Conservation (phyloP, 1,140 invertebrate genomes). For the Capitella teleta region DNA sequence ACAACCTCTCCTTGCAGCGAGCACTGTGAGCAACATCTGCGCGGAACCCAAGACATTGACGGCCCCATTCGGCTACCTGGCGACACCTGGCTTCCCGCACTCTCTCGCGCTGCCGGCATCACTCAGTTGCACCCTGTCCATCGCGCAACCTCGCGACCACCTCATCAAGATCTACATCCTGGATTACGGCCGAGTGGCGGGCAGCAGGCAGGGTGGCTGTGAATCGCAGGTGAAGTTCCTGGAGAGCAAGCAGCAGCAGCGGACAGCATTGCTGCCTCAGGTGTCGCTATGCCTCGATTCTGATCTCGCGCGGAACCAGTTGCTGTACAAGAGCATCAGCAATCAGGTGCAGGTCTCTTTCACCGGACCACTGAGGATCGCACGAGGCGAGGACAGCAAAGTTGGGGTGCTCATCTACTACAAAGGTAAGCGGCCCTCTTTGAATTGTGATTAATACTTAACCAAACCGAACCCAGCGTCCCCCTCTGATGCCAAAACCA, state of each 20-base stretch:
- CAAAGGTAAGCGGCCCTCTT: background rate
- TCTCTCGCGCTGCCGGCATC: background rate
- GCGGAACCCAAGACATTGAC: background rate
- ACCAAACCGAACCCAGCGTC: no score
- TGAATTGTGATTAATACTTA: no score
- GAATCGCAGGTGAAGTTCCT: background rate
- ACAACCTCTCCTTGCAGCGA: no score
- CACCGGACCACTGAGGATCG: background rate
- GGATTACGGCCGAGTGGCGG: background rate
- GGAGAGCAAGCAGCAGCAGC: background rate
- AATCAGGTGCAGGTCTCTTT: background rate
- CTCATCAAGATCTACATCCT: background rate
- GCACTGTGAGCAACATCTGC: background rate
- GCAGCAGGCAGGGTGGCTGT: background rate
- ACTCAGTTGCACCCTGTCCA: background rate
- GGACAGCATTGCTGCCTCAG: background rate
- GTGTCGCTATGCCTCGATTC: background rate
- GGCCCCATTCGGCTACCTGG: background rate
- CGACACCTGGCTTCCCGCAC: background rate
- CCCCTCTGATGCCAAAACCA: no score
- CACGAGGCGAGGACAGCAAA: background rate
- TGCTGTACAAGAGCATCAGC: background rate
- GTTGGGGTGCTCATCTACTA: background rate
- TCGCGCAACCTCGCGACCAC: background rate
- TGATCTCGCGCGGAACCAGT: background rate